These are phyloP conservation scores for Malurus leucopterus DNA, from an alignment of 2,797 vertebrate genomes.

Conservation along the genomic window DNA sequence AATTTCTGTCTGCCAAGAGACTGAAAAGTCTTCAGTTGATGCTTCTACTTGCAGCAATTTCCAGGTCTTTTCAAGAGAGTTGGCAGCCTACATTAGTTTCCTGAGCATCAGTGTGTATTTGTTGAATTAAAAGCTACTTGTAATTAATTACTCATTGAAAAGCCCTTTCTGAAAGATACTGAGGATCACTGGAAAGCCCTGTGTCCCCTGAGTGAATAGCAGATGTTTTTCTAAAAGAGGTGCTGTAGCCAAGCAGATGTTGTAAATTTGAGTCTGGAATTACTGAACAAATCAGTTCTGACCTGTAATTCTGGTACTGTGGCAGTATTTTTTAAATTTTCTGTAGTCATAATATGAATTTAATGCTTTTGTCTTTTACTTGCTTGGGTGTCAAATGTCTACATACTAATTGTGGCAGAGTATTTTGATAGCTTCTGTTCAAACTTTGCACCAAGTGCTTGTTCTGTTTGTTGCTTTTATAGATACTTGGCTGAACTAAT, in stretches of 20 bases:
- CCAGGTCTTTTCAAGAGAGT: neutral
- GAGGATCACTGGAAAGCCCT: neutral
- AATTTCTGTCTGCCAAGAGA: neutral
- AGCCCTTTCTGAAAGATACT: neutral
- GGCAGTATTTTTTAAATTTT: neutral
- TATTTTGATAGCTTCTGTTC: fast-evolving
- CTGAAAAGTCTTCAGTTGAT: neutral
- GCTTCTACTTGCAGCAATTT: neutral
- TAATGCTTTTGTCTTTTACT: neutral
- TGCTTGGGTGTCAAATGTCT: neutral
- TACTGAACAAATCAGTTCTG: neutral
- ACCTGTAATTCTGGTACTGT: neutral
- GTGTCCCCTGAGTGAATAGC: neutral
- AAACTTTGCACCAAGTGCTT: neutral
- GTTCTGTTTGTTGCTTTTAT: neutral
- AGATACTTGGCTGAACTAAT: neutral
- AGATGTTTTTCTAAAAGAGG: conserved; percentile 8
- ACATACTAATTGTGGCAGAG: neutral
- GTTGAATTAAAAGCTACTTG: conserved; percentile 28
- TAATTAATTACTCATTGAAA: conserved; percentile 20
- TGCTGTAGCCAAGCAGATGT: conserved; percentile 19
- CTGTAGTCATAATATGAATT: neutral
- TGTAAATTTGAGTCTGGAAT: neutral
- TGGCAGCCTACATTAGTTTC: neutral
- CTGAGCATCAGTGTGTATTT: neutral